Conservation (phyloP, 2,797 vertebrate genomes). For the Cryptoprocta ferox region DNA sequence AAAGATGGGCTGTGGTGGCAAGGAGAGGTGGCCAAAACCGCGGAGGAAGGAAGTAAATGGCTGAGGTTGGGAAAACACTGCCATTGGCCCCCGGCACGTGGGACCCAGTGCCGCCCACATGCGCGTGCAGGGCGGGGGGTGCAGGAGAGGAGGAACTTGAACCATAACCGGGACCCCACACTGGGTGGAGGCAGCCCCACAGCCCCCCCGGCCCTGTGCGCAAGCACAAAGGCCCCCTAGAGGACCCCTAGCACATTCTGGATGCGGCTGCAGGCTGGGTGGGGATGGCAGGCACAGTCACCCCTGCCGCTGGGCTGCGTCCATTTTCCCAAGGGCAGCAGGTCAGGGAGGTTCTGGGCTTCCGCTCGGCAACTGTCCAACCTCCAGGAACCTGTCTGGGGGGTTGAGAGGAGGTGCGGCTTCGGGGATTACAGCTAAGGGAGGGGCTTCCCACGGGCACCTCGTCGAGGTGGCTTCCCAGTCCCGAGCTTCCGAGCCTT, state of each 20-base stretch:
- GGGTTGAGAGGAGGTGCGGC: background rate
- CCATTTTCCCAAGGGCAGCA: rapidly evolving
- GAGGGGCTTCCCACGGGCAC: too few relatives aligned
- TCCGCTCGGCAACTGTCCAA: rapidly evolving
- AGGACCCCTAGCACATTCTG: background rate
- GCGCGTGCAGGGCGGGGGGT: rapidly evolving
- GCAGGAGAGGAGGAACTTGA: rapidly evolving
- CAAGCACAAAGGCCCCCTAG: rapidly evolving
- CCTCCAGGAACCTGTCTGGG: rapidly evolving
- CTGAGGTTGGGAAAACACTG: rapidly evolving
- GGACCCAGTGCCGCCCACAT: rapidly evolving
- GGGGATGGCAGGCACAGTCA: too few relatives aligned
- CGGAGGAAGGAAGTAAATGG: rapidly evolving
- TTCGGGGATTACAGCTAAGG: rapidly evolving
- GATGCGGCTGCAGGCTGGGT: background rate
- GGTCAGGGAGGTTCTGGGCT: rapidly evolving
- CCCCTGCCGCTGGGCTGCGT: rapidly evolving
- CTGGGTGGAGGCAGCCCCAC: rapidly evolving
- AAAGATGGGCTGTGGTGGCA: rapidly evolving
- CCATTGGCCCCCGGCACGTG: rapidly evolving
- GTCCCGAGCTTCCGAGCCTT: background rate
- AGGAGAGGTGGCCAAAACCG: rapidly evolving
- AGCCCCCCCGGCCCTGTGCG: rapidly evolving
- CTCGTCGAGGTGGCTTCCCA: rapidly evolving
- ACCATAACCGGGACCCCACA: rapidly evolving